Evolutionary conservation across 1,140 invertebrate species (phyloP).

Genomic region (Phortica variegata): DNA sequence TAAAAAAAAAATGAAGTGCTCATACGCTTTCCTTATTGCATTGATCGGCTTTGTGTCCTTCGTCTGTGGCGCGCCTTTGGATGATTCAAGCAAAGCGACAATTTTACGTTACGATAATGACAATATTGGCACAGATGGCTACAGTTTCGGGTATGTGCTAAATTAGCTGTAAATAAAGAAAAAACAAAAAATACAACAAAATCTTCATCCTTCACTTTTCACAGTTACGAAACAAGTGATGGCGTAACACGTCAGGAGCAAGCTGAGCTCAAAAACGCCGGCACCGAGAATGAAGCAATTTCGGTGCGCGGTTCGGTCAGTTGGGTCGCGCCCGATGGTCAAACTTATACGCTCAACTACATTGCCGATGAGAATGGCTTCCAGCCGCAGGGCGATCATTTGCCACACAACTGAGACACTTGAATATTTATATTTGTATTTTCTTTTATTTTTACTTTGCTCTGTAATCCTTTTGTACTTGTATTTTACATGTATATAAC

Average conservation of each 20-base stretch:
- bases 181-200: slow-evolving; percentile 36
- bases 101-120: slow-evolving; percentile 57
- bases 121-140: slow-evolving; percentile 59
- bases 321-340: slow-evolving; percentile 68
- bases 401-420: slow-evolving; percentile 54
- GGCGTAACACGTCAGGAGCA: slow-evolving; percentile 66
- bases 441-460: too few relatives aligned
- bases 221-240: slow-evolving; percentile 68
- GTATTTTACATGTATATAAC: too few relatives aligned
- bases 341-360: slow-evolving; percentile 64
- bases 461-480: too few relatives aligned
- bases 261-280: slow-evolving; percentile 62
- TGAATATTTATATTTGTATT: too few relatives aligned
- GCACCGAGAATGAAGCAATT: slow-evolving; percentile 62
- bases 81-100: slow-evolving; percentile 46
- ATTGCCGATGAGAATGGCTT: slow-evolving; percentile 76
- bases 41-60: slow-evolving; percentile 24
- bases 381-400: slow-evolving; percentile 65
- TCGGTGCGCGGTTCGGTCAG: slow-evolving; percentile 66
- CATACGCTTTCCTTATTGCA: slow-evolving; percentile 27
- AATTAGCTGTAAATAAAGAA: too few relatives aligned
- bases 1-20: slow-evolving; percentile 29
- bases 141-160: slow-evolving; percentile 59
- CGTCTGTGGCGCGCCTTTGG: slow-evolving; percentile 36
- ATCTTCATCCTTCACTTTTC: not conserved